Evolutionary conservation across 2,113 vertebrate genomes (phyloP).

Genomic region (Oncorhynchus clarkii): DNA sequence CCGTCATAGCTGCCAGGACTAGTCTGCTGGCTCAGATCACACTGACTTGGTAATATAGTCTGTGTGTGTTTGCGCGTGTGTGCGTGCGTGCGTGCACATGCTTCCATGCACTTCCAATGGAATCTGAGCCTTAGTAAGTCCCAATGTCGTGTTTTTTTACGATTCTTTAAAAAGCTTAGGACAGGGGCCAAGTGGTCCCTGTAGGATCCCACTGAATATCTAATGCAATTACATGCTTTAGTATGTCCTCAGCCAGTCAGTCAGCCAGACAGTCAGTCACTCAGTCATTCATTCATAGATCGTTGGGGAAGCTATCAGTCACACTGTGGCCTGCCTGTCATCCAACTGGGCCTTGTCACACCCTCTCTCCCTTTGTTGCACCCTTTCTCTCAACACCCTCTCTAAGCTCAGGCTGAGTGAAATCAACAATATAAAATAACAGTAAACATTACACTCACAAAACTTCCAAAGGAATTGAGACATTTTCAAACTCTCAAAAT

Average conservation of each 20-base stretch:
- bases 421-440: too few species aligned
- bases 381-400: background rate
- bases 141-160: background rate
- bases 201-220: constrained; percentile 8
- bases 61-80: too few species aligned
- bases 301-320: constrained; percentile 60
- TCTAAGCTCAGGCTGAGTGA: background rate
- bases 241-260: background rate
- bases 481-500: too few species aligned
- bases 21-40: constrained; percentile 16
- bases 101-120: too few species aligned
- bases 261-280: too few species aligned
- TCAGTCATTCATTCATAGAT: constrained; percentile 65
- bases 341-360: constrained; percentile 27
- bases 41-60: background rate
- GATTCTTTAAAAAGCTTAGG: background rate
- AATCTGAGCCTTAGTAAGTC: too few species aligned
- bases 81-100: too few species aligned
- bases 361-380: constrained; percentile 19
- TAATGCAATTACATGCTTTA: constrained; percentile 41
- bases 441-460: too few species aligned
- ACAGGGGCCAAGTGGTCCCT: background rate
- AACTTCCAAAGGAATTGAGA: too few species aligned
- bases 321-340: constrained; percentile 33
- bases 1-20: constrained; percentile 15